Evolutionary conservation across 2,797 vertebrate species (phyloP), one percentile per base, ranked within the genome.

Genomic region (Manis pentadactyla): DNA sequence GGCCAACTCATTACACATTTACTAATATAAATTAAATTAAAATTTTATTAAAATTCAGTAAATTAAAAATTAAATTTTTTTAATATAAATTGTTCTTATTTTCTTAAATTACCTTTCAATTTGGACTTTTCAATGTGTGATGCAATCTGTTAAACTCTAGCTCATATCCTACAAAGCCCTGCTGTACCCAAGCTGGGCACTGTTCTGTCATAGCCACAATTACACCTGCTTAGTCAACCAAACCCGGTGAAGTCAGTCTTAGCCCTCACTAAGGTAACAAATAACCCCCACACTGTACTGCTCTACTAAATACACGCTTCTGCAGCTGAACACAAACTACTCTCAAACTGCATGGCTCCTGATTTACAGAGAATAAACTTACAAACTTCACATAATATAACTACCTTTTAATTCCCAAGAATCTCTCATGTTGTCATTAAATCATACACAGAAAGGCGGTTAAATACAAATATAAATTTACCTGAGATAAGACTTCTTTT

Each of bases 401-500:
- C 18, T 19, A 57, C 11, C 27, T 31, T 79, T 82, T 79, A 74
- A 34, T 29, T 27, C 68, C 55, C 23, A 31, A 59, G 78, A 57
- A n/a, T 59, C 31, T 4, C 6, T 23, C 63, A 2, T 4, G 31
- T 14, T 37, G 31, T 34, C 4, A 61, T 6, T 17, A 71, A n/a
- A 37, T n/a, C 66, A 8, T 0, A 14, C 17, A 6, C 10, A 29
- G 4, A 59, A 53, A 49, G 71, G 17, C 23, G 55, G 2, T 31
- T 25, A 37, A 49, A 55, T 5, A 51, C 23, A 25, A 29, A 5
- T 0, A 14, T 7, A 53, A 69, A 51, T 2, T 91, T 98, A 99
- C 99, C 99, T 99, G 99, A 7, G 99, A 98, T 10, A 99, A 98
- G 63, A 99, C 98, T 10, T 99, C 98, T 15, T 98, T 97, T 1